Evolutionary conservation across 2,888 invertebrate genomes (phyloP).

Genomic region (Heliconius aoede): DNA sequence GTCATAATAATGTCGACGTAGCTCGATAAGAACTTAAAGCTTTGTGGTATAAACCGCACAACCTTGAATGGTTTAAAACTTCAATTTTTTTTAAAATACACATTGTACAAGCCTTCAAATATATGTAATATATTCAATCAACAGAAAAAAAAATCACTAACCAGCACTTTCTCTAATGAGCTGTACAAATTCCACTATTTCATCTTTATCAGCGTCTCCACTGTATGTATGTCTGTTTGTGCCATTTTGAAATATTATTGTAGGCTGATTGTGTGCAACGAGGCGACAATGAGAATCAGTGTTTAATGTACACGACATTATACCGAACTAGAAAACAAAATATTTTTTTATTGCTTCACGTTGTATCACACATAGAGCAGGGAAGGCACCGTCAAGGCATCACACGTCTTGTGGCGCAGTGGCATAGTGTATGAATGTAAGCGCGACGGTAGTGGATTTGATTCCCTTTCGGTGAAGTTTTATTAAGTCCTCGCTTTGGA

Average conservation of each 20-base stretch:
- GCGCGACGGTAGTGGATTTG: background rate
- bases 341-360: background rate
- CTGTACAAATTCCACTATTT: conserved; percentile 63
- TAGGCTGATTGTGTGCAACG: conserved; percentile 53
- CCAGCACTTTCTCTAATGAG: conserved; percentile 58
- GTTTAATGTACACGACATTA: conserved; percentile 61
- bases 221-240: conserved; percentile 55
- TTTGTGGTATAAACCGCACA: too few relatives aligned
- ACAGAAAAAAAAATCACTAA: conserved; percentile 15
- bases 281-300: conserved; percentile 47
- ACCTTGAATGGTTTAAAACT: too few relatives aligned
- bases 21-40: too few relatives aligned
- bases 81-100: too few relatives aligned
- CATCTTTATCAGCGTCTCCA: conserved; percentile 56
- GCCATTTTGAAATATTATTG: conserved; percentile 60
- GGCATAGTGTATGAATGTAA: background rate
- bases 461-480: background rate
- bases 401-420: background rate
- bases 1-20: too few relatives aligned
- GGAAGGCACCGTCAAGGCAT: background rate
- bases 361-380: background rate
- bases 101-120: too few relatives aligned
- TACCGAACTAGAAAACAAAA: conserved; percentile 66
- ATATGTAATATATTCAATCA: too few relatives aligned
- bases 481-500: background rate